Evolutionary conservation across 2,888 invertebrate species (phyloP).

Genomic region (Sminthurinus aureus): DNA sequence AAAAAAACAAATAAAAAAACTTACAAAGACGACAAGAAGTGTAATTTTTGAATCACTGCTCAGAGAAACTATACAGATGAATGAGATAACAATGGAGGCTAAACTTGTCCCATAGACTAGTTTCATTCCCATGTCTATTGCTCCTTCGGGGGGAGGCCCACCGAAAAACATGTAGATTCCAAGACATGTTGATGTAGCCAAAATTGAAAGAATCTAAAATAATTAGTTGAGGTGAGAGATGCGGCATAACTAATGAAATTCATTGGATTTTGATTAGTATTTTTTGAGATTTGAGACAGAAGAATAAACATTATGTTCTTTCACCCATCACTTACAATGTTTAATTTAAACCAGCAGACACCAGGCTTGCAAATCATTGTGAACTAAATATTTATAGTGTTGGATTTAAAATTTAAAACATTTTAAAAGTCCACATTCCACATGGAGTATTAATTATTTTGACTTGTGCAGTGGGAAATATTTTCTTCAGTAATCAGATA

Average conservation of each 20-base stretch:
- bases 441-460: background rate
- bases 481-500: no score
- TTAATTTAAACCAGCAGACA: slow-evolving; percentile 15
- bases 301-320: no score
- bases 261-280: no score
- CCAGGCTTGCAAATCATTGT: slow-evolving; percentile 9
- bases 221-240: no score
- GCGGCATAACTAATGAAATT: no score
- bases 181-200: background rate
- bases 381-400: background rate
- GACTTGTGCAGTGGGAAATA: background rate
- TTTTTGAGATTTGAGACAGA: no score
- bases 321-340: slow-evolving; percentile 7
- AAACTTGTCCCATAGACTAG: background rate
- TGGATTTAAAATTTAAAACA: background rate
- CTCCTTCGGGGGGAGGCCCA: background rate
- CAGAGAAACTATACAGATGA: background rate
- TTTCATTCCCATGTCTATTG: background rate
- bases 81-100: slow-evolving; percentile 4
- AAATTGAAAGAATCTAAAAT: background rate
- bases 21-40: slow-evolving; percentile 2
- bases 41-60: background rate
- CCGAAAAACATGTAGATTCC: background rate
- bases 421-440: background rate
- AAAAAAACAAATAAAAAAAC: background rate